A percentile compares a stretch with the other conserved stretches of the same genome.
These are phyloP conservation scores for Crotalus helleri DNA, from an alignment of 2,113 vertebrate species.

Conservation along the genomic window DNA sequence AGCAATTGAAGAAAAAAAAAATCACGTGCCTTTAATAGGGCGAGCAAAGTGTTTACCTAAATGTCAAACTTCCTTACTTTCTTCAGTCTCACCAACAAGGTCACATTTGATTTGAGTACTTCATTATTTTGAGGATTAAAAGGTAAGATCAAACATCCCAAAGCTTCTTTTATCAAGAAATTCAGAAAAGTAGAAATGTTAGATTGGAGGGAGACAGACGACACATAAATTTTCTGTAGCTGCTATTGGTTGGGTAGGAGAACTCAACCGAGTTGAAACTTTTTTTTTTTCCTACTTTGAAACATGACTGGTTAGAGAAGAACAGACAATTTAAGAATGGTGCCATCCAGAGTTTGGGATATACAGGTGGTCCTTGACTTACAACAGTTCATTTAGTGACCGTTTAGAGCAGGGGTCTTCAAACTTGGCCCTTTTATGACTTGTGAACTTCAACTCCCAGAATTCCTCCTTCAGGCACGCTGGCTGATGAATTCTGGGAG, in stretches of 20 bases:
- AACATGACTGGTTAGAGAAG: background rate
- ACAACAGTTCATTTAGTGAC: no score
- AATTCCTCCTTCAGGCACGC: no score
- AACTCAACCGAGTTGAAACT: background rate
- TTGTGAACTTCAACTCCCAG: no score
- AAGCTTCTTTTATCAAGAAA: background rate
- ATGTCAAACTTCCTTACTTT: background rate
- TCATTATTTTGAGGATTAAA: background rate
- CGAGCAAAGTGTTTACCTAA: background rate
- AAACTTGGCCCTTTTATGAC: no score
- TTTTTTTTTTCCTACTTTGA: background rate
- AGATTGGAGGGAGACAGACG: background rate
- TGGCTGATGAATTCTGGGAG: no score
- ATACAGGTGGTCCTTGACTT: no score
- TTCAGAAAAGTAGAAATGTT: background rate
- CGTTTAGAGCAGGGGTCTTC: no score
- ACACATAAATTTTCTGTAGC: background rate
- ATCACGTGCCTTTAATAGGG: background rate
- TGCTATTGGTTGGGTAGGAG: background rate
- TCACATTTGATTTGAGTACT: background rate
- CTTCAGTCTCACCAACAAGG: background rate
- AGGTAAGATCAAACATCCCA: background rate
- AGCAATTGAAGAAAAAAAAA: background rate
- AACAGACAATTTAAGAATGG: background rate
- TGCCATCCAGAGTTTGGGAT: background rate